phyloP scores from a whole-genome alignment of 2,888 invertebrate genomes.

The Trissonchulus latispiculum region DNA sequence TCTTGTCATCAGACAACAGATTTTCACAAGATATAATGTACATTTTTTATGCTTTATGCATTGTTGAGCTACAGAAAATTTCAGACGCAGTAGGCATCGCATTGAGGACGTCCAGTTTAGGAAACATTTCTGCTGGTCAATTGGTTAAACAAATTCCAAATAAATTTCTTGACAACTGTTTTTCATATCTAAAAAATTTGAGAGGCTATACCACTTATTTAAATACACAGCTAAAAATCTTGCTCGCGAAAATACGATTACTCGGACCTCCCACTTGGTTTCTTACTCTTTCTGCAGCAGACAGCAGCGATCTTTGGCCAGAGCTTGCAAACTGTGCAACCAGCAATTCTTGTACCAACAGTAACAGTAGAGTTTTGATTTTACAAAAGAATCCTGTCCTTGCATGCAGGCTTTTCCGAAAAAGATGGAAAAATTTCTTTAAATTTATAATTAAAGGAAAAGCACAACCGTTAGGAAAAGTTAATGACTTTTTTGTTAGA shows the following conservation, averaged over 20 bases:
- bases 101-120: not conserved
- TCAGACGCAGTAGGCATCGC: not conserved
- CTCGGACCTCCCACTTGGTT: constrained; percentile 8
- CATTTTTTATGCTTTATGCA: constrained; percentile 6
- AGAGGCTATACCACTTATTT: not conserved
- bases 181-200: not conserved
- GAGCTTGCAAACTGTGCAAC: not conserved
- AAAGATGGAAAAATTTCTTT: not conserved
- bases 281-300: constrained; percentile 5
- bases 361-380: not conserved
- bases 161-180: not conserved
- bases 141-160: not conserved
- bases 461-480: not conserved
- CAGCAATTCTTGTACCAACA: not conserved
- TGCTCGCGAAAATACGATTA: not conserved
- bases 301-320: not conserved
- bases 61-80: not conserved
- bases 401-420: not conserved
- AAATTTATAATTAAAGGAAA: not conserved
- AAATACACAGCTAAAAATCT: not conserved
- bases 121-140: not conserved
- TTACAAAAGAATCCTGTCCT: not conserved
- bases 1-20: not conserved
- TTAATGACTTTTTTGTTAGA: constrained; percentile 6
- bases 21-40: not conserved